Percentiles rank a stretch among this genome's conserved stretches.
These are phyloP conservation scores for Tyria jacobaeae DNA, from an alignment of 2,888 invertebrate species.

Conservation along the genomic window DNA sequence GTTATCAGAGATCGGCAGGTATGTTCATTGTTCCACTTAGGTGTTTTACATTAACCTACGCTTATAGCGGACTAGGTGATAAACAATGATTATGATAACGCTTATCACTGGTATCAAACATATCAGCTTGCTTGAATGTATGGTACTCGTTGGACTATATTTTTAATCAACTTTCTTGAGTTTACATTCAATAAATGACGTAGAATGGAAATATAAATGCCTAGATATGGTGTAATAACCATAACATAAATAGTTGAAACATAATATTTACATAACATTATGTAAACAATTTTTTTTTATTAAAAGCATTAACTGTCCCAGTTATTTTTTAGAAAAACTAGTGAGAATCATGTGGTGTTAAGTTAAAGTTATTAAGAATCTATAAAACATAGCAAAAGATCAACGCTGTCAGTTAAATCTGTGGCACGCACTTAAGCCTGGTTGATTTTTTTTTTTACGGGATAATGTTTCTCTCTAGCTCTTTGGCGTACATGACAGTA, in stretches of 20 bases:
- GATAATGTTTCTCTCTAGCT: not conserved
- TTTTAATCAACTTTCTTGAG: not conserved
- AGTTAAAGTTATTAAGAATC: no score
- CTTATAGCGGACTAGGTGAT: conserved; percentile 1
- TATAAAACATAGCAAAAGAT: not conserved
- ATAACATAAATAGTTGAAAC: not conserved
- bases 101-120: conserved; percentile 31
- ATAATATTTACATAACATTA: not conserved
- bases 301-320: no score
- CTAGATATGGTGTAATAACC: not conserved
- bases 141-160: not conserved
- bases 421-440: no score
- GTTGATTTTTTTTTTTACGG: no score
- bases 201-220: not conserved
- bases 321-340: no score
- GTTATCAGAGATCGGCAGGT: conserved; percentile 93
- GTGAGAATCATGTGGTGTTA: no score
- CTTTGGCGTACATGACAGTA: not conserved
- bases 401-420: not conserved
- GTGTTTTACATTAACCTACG: conserved; percentile 19
- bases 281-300: no score
- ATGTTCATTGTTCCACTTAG: conserved; percentile 12
- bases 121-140: conserved; percentile 21
- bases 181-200: not conserved
- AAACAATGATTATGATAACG: conserved; percentile 35